A percentile compares a stretch with the other conserved stretches of the same genome.
phyloP scores from a whole-genome alignment of 2,888 invertebrate species.

The Elmis aenea region DNA sequence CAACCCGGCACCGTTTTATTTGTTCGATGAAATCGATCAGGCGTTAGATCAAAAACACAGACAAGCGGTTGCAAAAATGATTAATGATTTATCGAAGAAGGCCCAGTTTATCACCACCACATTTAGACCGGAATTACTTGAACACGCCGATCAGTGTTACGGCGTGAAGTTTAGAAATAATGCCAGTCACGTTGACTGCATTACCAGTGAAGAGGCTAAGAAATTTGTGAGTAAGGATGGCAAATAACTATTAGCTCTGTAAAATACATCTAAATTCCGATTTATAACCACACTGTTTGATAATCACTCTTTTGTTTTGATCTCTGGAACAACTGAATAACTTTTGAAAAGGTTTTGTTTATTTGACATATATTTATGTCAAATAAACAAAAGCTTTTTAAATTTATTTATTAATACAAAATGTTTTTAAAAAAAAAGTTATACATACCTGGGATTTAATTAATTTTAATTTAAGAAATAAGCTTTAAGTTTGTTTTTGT shows the following conservation, averaged over 20 bases:
- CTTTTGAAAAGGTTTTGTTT: no score
- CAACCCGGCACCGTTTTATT: constrained; percentile 98
- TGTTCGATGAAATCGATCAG: constrained; percentile 99
- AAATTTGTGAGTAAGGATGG: constrained; percentile 98
- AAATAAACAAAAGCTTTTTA: no score
- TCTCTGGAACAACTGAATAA: no score
- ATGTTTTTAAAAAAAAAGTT: no score
- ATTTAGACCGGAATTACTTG: constrained; percentile 92
- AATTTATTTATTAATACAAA: no score
- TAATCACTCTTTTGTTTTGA: no score
- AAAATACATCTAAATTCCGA: no score
- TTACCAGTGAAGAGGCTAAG: constrained; percentile 89
- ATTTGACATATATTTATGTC: no score
- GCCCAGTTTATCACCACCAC: constrained; percentile 99
- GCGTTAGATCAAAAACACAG: constrained; percentile 96
- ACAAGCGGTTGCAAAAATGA: constrained; percentile 98
- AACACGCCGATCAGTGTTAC: constrained; percentile 97
- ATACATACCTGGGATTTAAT: no score
- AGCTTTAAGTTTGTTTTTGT: no score
- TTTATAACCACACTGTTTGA: no score
- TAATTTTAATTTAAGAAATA: no score
- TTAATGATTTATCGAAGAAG: constrained; percentile 87
- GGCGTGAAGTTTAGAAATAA: constrained; percentile 96
- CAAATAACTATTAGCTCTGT: constrained; percentile 62
- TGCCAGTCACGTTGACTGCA: constrained; percentile 94